Conservation (phyloP, 2,888 invertebrate genomes). For the Orthosia gothica region DNA sequence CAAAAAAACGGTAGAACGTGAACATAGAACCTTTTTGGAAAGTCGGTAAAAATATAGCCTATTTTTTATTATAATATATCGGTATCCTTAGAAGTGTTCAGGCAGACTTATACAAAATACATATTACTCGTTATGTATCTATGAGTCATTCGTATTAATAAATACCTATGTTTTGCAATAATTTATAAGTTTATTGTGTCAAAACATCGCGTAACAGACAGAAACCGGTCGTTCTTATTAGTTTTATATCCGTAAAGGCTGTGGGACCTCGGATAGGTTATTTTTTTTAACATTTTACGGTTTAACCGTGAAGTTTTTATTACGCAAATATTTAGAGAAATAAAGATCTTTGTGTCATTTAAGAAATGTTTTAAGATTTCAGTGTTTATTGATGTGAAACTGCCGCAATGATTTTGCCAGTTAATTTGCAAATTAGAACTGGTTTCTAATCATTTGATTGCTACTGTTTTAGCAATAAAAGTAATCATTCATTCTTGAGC, state of each 20-base stretch:
- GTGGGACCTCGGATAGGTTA: slow-evolving; percentile 47
- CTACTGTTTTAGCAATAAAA: too few relatives aligned
- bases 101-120: background rate
- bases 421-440: background rate
- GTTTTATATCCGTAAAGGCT: slow-evolving; percentile 68
- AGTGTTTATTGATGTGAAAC: background rate
- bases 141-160: slow-evolving; percentile 49
- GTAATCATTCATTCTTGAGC: too few relatives aligned
- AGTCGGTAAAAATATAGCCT: background rate
- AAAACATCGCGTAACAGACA: slow-evolving; percentile 39
- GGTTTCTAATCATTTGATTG: background rate
- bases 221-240: slow-evolving; percentile 57
- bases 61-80: too few relatives aligned
- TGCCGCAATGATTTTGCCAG: background rate
- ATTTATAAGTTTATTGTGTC: slow-evolving; percentile 43
- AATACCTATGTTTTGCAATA: slow-evolving; percentile 45
- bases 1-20: too few relatives aligned
- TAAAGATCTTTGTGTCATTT: background rate
- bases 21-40: too few relatives aligned
- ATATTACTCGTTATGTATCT: slow-evolving; percentile 9
- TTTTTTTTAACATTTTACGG: slow-evolving; percentile 27
- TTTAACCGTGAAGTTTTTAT: slow-evolving; percentile 32
- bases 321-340: slow-evolving; percentile 18
- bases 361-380: background rate
- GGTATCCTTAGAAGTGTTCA: background rate